phyloP scores from a whole-genome alignment of 2,888 invertebrate species.

The Cabera pusaria region DNA sequence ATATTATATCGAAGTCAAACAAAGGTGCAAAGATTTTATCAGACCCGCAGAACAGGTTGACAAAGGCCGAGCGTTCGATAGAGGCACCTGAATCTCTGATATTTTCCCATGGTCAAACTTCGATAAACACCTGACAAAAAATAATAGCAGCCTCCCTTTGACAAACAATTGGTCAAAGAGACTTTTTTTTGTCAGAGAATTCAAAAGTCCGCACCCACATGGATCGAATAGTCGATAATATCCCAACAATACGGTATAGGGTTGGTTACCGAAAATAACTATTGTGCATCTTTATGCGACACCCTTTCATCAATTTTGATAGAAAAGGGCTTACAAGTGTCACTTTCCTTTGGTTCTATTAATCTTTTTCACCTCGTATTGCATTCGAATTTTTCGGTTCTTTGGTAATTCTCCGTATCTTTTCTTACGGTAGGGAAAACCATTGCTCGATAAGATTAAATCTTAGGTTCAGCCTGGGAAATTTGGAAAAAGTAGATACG shows the following conservation, averaged over 20 bases:
- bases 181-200: slow-evolving; percentile 75
- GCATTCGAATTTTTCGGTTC: slow-evolving; percentile 13
- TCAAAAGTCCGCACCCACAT: slow-evolving; percentile 67
- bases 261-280: slow-evolving; percentile 70
- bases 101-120: slow-evolving; percentile 83
- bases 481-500: slow-evolving; percentile 19
- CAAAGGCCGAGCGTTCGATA: slow-evolving; percentile 63
- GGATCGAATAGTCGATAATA: slow-evolving; percentile 69
- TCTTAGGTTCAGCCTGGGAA: slow-evolving; percentile 5
- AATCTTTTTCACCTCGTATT: slow-evolving; percentile 36
- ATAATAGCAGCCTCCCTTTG: slow-evolving; percentile 63
- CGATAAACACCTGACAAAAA: slow-evolving; percentile 79
- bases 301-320: slow-evolving; percentile 76
- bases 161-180: slow-evolving; percentile 81
- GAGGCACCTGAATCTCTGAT: slow-evolving; percentile 74
- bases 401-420: slow-evolving; percentile 30
- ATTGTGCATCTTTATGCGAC: slow-evolving; percentile 75
- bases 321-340: slow-evolving; percentile 79
- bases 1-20: slow-evolving; percentile 42
- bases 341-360: slow-evolving; percentile 56
- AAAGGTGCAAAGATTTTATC: slow-evolving; percentile 63
- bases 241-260: slow-evolving; percentile 68
- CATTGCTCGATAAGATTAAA: slow-evolving; percentile 21
- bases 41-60: slow-evolving; percentile 63
- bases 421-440: slow-evolving; percentile 17